Percentiles rank a stretch among this genome's conserved stretches.
Conservation (phyloP, 2,797 vertebrate genomes). For the Bryconaethiops microstoma region DNA sequence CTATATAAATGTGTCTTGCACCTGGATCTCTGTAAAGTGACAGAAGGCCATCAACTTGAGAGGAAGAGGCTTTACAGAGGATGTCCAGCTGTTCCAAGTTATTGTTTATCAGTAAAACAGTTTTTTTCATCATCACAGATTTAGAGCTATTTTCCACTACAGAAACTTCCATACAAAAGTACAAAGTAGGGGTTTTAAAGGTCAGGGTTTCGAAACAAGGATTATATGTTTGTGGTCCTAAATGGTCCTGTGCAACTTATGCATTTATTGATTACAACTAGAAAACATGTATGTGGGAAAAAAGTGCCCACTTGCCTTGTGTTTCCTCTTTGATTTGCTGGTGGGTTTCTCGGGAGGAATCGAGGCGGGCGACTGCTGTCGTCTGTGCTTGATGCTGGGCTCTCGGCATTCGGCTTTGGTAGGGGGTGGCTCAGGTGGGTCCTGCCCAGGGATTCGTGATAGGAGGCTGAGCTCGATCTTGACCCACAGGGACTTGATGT, state of each 20-base stretch:
- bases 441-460: conserved; percentile 86
- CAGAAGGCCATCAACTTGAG: not conserved
- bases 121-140: not conserved
- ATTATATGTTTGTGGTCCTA: too few relatives aligned
- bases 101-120: not conserved
- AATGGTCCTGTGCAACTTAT: not conserved
- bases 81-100: conserved; percentile 12
- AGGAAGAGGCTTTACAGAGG: conserved; percentile 22
- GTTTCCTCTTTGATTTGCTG: conserved; percentile 92
- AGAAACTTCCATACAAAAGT: too few relatives aligned
- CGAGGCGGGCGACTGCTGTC: conserved; percentile 74
- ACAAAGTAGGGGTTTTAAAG: not conserved
- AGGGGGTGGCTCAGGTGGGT: conserved; percentile 67
- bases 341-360: conserved; percentile 80
- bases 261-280: not conserved
- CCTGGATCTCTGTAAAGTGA: conserved; percentile 20
- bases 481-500: conserved; percentile 92
- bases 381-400: conserved; percentile 80
- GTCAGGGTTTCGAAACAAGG: not conserved
- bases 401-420: conserved; percentile 81
- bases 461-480: conserved; percentile 93
- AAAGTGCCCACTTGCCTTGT: conserved; percentile 81
- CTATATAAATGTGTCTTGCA: not conserved
- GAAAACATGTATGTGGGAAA: not conserved
- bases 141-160: not conserved